Conservation (phyloP, 2,113 vertebrate species). For the Cynopterus brachyotis region DNA sequence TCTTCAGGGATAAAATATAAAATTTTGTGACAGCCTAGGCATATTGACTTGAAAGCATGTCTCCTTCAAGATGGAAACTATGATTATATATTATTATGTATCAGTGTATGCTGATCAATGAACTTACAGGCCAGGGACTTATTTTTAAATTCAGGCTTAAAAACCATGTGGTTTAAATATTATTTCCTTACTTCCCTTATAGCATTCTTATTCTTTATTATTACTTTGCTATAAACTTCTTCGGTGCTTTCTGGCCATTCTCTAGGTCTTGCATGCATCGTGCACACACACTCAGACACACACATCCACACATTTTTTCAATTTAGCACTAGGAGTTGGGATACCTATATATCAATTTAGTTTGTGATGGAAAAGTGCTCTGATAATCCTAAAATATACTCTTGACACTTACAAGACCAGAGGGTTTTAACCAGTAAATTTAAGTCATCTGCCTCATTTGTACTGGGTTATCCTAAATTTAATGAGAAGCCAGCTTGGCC, state of each 20-base stretch:
- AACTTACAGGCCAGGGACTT: neutral
- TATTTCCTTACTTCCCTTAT: neutral
- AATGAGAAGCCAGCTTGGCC: neutral
- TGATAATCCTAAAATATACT: neutral
- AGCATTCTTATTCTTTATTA: neutral
- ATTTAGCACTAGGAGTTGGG: neutral
- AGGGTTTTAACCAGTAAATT: neutral
- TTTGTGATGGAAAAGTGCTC: neutral
- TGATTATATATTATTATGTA: neutral
- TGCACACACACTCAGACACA: neutral
- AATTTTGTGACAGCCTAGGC: neutral
- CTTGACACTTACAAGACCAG: neutral
- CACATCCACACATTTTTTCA: neutral
- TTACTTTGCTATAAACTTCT: neutral
- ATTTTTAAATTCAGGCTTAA: conserved; percentile 28
- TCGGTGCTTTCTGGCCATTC: neutral
- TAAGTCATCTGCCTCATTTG: neutral
- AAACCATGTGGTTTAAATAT: neutral
- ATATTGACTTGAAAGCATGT: neutral
- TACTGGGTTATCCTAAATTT: neutral
- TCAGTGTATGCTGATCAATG: neutral
- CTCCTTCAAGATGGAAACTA: neutral
- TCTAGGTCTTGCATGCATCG: neutral
- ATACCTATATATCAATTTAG: neutral
- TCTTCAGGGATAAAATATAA: neutral